Evolutionary conservation across 2,797 vertebrate genomes (phyloP), one percentile per base, ranked within the genome.

Genomic region (Cyclopterus lumpus): DNA sequence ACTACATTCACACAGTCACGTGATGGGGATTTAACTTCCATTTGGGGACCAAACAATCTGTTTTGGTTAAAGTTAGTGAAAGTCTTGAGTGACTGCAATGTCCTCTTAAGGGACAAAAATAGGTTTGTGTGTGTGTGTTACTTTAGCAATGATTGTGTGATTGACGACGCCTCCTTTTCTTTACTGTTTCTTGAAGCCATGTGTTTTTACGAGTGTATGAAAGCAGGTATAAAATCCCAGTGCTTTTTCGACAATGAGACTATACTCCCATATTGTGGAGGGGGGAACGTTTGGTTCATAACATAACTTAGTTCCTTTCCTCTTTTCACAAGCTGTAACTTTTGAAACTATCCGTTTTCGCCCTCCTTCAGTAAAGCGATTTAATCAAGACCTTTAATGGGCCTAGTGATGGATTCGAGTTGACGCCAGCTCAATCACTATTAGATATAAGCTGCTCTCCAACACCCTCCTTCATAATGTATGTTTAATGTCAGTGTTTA

Each of bases 401-500:
- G 48, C 73, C 26, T 11, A 42, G 61, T 79, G 75, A 88, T 81
- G 81, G 69, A 81, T 86, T 81, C 64, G 51, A 30, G 65, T 71
- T 83, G 85, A 89, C 82, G 81, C 58, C 61, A 68, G 60, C 58
- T 82, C 66, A 61, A 60, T 89, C 75, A 79, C 67, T 51, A 76
- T 89, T 82, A 79, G 60, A 82, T 60, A 58, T 77, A 81, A 79
- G 62, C 73, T 64, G 22, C 42, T 73, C 59, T 70, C 58, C 42
- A 36, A 14, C 48, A 59, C 28, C 18, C 18, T 64, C 48, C 67
- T 61, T 42, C n/a, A 36, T 87, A 82, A 89, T 89, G 78, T 73
- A 73, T 66, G 71, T 86, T 83, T 90, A 88, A 90, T 79, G 75
- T 61, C 42, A 20, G 53, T 22, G 63, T 83, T 88, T 76, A 82